Conservation (phyloP, 2,113 vertebrate species). For the Lasiurus borealis region DNA sequence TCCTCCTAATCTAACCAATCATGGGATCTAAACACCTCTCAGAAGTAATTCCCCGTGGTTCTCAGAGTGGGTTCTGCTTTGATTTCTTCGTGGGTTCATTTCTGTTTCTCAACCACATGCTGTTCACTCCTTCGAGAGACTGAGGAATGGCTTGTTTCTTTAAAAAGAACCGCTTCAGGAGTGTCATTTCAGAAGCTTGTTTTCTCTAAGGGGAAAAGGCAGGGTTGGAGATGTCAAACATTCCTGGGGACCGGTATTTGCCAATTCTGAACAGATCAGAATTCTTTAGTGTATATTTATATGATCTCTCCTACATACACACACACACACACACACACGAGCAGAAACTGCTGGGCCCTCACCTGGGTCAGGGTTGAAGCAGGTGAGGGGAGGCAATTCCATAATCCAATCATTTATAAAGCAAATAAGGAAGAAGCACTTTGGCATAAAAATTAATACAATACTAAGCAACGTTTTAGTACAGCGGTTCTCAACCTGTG, state of each 20-base stretch:
- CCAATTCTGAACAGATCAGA: not conserved
- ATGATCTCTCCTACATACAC: not conserved
- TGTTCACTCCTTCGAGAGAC: not conserved
- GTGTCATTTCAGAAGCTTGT: not conserved
- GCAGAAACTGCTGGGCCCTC: not conserved
- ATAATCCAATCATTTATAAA: not conserved
- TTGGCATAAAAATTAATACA: not conserved
- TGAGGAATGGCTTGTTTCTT: conserved; percentile 8
- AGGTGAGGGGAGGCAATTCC: not conserved
- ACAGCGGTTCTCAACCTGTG: no score
- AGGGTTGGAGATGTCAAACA: not conserved
- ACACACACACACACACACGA: not conserved
- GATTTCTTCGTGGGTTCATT: no score
- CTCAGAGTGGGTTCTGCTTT: no score
- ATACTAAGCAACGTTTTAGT: not conserved
- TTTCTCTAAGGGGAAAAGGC: conserved; percentile 21
- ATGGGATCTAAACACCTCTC: not conserved
- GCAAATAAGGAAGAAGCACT: not conserved
- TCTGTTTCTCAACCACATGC: not conserved
- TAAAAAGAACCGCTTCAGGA: not conserved
- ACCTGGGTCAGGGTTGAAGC: not conserved
- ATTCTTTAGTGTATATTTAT: not conserved
- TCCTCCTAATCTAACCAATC: conserved; percentile 9
- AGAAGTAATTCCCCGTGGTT: not conserved
- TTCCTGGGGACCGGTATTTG: not conserved